These are phyloP conservation scores for Stegodyphus mimosarum DNA, from an alignment of 1,140 invertebrate genomes.

Conservation along the genomic window DNA sequence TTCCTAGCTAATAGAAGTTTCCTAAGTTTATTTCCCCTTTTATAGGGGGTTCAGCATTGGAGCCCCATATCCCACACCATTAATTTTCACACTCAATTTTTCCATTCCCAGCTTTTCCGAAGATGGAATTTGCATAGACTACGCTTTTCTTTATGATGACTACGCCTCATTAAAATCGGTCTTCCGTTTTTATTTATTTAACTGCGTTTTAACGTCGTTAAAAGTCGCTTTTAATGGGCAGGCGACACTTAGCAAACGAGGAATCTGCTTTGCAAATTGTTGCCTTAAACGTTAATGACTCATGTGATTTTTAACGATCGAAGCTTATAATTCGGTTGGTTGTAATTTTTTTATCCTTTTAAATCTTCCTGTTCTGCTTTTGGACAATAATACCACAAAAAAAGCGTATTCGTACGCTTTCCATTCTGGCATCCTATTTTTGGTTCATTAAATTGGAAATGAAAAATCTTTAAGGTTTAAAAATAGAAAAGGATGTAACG, in stretches of 20 bases:
- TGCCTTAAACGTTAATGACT: conserved; percentile 38
- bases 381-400: not conserved
- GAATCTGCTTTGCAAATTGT: conserved; percentile 9
- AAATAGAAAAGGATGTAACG: too few relatives aligned
- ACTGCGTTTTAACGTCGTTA: conserved; percentile 23
- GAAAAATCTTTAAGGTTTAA: too few relatives aligned
- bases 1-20: too few relatives aligned
- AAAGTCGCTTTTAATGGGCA: conserved; percentile 18
- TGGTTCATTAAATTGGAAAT: too few relatives aligned
- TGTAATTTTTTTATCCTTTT: not conserved
- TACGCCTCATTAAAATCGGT: conserved; percentile 29
- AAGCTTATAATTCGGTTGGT: not conserved
- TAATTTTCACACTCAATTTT: conserved; percentile 12
- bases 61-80: not conserved
- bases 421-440: too few relatives aligned
- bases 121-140: not conserved
- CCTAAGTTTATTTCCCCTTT: too few relatives aligned
- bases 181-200: conserved; percentile 40
- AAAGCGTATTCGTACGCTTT: too few relatives aligned
- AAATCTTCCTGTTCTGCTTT: not conserved
- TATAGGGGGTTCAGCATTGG: not conserved
- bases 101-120: not conserved
- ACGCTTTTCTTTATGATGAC: conserved; percentile 16
- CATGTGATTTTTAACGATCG: conserved; percentile 51
- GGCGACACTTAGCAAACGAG: conserved; percentile 7